Percentiles rank a stretch among this genome's conserved stretches.
Conservation (phyloP, 1,140 invertebrate genomes). For the Calycopis cecrops region DNA sequence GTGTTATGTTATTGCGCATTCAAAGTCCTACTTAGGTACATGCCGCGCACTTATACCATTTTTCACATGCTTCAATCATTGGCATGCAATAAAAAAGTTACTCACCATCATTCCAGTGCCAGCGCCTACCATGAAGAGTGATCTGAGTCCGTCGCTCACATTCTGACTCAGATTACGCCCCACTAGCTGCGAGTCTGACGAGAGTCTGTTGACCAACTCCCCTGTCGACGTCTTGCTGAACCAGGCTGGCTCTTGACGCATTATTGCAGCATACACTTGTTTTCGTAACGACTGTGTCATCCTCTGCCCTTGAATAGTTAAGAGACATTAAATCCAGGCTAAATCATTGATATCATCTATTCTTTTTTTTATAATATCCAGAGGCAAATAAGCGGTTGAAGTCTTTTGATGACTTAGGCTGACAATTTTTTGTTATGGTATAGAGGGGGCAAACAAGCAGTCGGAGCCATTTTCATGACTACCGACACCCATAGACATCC, state of each 20-base stretch:
- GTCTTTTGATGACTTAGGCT: too few species aligned
- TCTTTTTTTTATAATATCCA: not conserved
- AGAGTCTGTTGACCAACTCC: constrained; percentile 94
- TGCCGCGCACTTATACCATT: too few species aligned
- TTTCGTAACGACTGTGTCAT: constrained; percentile 90
- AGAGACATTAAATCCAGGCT: not conserved
- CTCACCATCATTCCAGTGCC: constrained; percentile 96
- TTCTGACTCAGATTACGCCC: constrained; percentile 95
- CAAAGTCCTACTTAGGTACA: too few species aligned
- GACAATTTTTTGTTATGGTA: too few species aligned
- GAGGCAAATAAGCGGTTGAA: too few species aligned
- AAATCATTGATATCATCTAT: not conserved
- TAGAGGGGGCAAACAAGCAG: too few species aligned
- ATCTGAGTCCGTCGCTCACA: constrained; percentile 94
- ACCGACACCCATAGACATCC: too few species aligned
- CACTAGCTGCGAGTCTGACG: constrained; percentile 92
- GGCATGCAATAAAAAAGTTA: constrained; percentile 16
- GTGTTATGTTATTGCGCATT: too few species aligned
- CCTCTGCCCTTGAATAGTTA: constrained; percentile 80
- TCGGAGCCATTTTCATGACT: too few species aligned
- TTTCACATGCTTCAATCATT: too few species aligned
- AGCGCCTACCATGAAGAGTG: constrained; percentile 87
- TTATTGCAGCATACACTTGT: constrained; percentile 88
- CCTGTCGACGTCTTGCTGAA: constrained; percentile 96
- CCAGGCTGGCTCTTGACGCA: constrained; percentile 94